Conservation (phyloP, 2,888 invertebrate species). For the Calliscelio sp. region DNA sequence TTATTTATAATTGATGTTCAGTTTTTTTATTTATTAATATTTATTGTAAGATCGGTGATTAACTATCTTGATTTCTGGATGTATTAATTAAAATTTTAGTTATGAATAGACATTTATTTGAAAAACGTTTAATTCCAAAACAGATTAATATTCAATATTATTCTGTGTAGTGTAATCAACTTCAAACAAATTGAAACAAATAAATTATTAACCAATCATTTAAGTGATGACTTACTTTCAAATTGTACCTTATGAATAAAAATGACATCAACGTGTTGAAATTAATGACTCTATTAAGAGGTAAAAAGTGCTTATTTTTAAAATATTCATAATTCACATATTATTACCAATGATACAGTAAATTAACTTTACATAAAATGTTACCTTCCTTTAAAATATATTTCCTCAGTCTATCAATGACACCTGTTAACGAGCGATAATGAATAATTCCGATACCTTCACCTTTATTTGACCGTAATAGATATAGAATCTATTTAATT, state of each 20-base stretch:
- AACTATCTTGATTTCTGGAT: no score
- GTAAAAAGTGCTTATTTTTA: constrained; percentile 5
- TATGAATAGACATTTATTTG: no score
- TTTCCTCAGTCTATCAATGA: constrained; percentile 28
- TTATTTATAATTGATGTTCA: no score
- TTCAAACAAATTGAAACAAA: neutral
- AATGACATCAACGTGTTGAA: constrained; percentile 14
- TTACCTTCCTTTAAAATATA: constrained; percentile 23
- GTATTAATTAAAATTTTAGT: no score
- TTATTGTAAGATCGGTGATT: no score
- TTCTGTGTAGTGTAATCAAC: neutral
- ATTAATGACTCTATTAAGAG: constrained; percentile 34
- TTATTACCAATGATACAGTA: constrained; percentile 22
- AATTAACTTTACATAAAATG: constrained; percentile 26
- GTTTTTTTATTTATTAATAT: no score
- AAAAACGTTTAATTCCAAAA: no score
- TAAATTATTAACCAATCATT: constrained; percentile 20
- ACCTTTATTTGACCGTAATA: constrained; percentile 55
- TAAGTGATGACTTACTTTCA: constrained; percentile 30
- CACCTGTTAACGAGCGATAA: constrained; percentile 37
- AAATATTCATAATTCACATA: constrained; percentile 12
- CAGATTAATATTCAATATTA: no score
- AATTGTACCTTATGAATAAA: constrained; percentile 25
- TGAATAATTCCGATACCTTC: constrained; percentile 53
- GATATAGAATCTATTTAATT: constrained; percentile 48